These are phyloP conservation scores for Cerastoderma edule DNA, from an alignment of 2,888 invertebrate genomes.

Conservation along the genomic window DNA sequence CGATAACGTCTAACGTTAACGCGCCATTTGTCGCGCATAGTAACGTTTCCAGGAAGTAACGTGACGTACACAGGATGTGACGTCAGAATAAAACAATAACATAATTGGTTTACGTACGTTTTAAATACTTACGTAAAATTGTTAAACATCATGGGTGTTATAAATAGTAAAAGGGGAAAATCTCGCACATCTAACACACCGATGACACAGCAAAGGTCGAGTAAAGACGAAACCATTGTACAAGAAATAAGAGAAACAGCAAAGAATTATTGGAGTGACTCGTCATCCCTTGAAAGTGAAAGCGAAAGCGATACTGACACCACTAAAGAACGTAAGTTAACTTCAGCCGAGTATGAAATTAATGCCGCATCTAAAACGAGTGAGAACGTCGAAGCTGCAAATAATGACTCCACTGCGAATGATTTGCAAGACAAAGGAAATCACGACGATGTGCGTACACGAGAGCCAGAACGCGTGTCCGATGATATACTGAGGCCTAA, in stretches of 20 bases:
- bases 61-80: constrained; percentile 33
- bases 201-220: background rate
- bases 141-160: constrained; percentile 15
- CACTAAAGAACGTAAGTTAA: background rate
- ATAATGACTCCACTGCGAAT: background rate
- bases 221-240: no score
- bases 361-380: no score
- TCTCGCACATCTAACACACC: background rate
- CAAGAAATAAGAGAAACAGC: no score
- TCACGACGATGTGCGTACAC: no score
- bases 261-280: no score
- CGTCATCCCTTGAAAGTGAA: no score
- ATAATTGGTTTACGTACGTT: background rate
- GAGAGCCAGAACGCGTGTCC: no score
- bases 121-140: background rate
- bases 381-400: background rate
- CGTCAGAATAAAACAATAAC: constrained; percentile 18
- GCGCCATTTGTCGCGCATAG: background rate
- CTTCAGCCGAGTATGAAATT: no score
- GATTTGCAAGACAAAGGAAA: background rate
- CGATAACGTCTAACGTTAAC: background rate
- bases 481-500: no score
- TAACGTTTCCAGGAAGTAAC: constrained; percentile 19
- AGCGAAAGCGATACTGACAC: background rate
- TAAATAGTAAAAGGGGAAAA: constrained; percentile 12